Base-by-base conservation (phyloP, 2,113 vertebrate genomes). In the Atlantisia rogersi region DNA sequence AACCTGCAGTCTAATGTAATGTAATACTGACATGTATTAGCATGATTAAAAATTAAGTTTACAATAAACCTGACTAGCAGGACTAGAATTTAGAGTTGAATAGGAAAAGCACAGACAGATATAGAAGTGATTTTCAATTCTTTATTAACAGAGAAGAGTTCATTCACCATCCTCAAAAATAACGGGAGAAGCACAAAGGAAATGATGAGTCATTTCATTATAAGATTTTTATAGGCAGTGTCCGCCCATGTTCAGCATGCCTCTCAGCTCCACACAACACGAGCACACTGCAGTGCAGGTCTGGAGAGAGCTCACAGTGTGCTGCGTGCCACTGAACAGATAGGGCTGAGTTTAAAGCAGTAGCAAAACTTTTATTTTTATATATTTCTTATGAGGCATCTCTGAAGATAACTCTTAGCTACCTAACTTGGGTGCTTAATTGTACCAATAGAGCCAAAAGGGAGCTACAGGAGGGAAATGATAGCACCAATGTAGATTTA, bases 171-270 rank as follows among this genome's bases (percentile, higher is more conserved):
- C 2, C 0, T 78, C 21, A 92, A 48, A 90, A 82, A 52, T 39
- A 82, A 26, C 0, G 2, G n/a, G 21, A 91, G 63, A 76, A 81
- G 17, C 42, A 76, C 52, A 60, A 73, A 92, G 53, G 18, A 87
- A 89, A 32, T 62, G 73, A 87, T 86, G 58, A 91, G 48, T 96
- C 85, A 87, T 89, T 92, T 91, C 44, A 60, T 55, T 44, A 52
- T 10, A 29, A 68, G 88, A 26, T 18, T 78, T 89, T 90, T 70
- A 28, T 9, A 14, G 58, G 58, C 37, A 59, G 40, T 67, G 24
- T 14, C 44, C 0, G 15, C 44, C 42, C 5, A 1, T 84, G 70
- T 55, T 88, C 74, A 82, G 86, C 62, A 42, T 42, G 84, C 48
- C 32, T 85, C 70, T 88, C 87, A 52, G n/a, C 52, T 82, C 70